A percentile compares a stretch with the other conserved stretches of the same genome.
phyloP scores from a whole-genome alignment of 2,888 invertebrate species.

The Zootermopsis nevadensis region DNA sequence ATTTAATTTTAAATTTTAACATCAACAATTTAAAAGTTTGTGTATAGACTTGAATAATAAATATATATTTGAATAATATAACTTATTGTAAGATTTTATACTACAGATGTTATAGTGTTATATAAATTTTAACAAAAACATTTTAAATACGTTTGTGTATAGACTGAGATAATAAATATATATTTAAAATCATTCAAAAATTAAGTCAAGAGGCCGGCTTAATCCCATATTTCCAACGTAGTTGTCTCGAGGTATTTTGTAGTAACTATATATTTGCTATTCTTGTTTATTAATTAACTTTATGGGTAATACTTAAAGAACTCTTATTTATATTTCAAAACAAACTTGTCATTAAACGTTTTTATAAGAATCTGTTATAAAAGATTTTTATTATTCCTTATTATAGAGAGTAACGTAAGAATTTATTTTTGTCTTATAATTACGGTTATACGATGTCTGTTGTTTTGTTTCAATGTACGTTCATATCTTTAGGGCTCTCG shows the following conservation, averaged over 20 bases:
- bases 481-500: not conserved
- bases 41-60: no score
- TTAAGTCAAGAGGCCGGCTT: no score
- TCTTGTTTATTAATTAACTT: slow-evolving; percentile 17
- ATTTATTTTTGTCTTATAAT: slow-evolving; percentile 41
- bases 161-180: no score
- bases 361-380: slow-evolving; percentile 27
- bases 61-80: no score
- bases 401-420: not conserved
- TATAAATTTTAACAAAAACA: no score
- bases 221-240: not conserved
- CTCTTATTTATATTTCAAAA: slow-evolving; percentile 28
- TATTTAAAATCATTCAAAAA: no score
- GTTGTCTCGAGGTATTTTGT: not conserved
- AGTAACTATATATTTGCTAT: slow-evolving; percentile 2
- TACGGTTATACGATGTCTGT: not conserved
- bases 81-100: no score
- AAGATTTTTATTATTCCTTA: not conserved
- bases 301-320: slow-evolving; percentile 12
- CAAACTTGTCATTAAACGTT: slow-evolving; percentile 29
- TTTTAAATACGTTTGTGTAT: no score
- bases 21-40: no score
- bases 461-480: not conserved
- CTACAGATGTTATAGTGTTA: no score
- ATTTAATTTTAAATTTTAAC: no score